phyloP scores from a whole-genome alignment of 64 coral and sea anemone genomes.

The Actinia equina region DNA sequence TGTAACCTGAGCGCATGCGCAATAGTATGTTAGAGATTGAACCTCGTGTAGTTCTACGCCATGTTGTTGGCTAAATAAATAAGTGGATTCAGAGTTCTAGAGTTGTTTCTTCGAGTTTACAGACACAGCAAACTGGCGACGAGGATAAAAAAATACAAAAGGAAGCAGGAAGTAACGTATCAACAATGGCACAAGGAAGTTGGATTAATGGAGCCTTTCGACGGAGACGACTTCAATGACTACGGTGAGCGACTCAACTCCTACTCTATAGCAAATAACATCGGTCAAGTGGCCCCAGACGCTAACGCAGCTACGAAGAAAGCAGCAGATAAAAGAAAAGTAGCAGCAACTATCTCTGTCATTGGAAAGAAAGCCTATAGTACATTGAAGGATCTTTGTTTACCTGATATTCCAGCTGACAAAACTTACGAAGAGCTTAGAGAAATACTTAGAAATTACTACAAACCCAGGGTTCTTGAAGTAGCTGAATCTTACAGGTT shows the following conservation, averaged over 20 bases:
- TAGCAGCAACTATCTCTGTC: constrained; percentile 28
- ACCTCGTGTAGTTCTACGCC: too few species aligned
- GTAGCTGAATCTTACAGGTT: constrained; percentile 66
- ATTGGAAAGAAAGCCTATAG: constrained; percentile 21
- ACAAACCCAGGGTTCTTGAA: constrained; percentile 72
- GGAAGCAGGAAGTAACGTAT: neutral
- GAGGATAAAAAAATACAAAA: constrained; percentile 7
- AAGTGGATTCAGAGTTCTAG: too few species aligned
- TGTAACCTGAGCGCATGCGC: too few species aligned
- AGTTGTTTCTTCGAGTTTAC: too few species aligned
- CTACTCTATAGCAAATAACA: constrained; percentile 23
- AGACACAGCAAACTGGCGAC: constrained; percentile 4
- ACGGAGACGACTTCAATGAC: constrained; percentile 8
- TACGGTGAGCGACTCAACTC: constrained; percentile 18
- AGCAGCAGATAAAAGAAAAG: constrained; percentile 59
- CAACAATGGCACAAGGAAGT: neutral
- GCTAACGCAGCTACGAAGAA: constrained; percentile 3
- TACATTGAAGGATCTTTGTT: constrained; percentile 6
- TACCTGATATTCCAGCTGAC: constrained; percentile 27
- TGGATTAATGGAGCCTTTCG: neutral
- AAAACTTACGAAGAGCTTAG: constrained; percentile 52
- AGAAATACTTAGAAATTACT: constrained; percentile 31
- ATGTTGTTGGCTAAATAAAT: too few species aligned
- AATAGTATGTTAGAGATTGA: too few species aligned
- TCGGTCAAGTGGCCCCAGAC: constrained; percentile 15